A percentile compares a stretch with the other conserved stretches of the same genome.
phyloP scores from a whole-genome alignment of 2,888 invertebrate species.

The Euclidia mi region DNA sequence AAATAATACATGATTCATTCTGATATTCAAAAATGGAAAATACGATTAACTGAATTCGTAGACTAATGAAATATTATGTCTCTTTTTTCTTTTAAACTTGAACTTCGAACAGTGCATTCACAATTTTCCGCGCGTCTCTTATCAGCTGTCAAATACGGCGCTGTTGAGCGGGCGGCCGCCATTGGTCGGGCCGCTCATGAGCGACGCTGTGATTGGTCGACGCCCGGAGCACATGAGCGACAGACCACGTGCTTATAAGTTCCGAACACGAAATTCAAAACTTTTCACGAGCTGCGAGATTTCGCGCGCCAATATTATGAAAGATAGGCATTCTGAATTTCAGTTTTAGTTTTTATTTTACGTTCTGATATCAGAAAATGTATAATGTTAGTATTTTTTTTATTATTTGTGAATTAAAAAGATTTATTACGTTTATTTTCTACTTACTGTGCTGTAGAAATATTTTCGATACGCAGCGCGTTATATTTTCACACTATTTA shows the following conservation, averaged over 20 bases:
- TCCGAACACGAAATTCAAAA: conserved; percentile 74
- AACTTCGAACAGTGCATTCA: conserved; percentile 29
- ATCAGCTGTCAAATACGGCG: conserved; percentile 83
- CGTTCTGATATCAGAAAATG: not conserved
- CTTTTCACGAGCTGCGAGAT: conserved; percentile 68
- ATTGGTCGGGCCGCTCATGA: conserved; percentile 79
- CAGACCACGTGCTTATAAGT: conserved; percentile 88
- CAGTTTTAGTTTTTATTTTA: too few species aligned
- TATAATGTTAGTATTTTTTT: too few species aligned
- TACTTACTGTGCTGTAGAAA: too few species aligned
- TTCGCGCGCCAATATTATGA: conserved; percentile 14
- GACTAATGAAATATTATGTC: too few species aligned
- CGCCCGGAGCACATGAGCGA: conserved; percentile 84
- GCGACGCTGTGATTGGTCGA: conserved; percentile 82
- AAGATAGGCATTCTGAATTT: too few species aligned
- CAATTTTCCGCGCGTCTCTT: conserved; percentile 69
- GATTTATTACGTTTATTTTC: too few species aligned
- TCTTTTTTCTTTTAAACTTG: conserved; percentile 6
- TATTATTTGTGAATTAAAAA: too few species aligned
- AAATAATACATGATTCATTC: too few species aligned
- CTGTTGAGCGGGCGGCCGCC: conserved; percentile 78
- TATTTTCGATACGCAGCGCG: too few species aligned
- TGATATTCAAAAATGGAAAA: too few species aligned
- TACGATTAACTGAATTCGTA: too few species aligned
- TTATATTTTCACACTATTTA: not conserved